A percentile compares a stretch with the other conserved stretches of the same genome.
phyloP scores from a whole-genome alignment of 92 coral and sea anemone species.

The Porites divaricata region DNA sequence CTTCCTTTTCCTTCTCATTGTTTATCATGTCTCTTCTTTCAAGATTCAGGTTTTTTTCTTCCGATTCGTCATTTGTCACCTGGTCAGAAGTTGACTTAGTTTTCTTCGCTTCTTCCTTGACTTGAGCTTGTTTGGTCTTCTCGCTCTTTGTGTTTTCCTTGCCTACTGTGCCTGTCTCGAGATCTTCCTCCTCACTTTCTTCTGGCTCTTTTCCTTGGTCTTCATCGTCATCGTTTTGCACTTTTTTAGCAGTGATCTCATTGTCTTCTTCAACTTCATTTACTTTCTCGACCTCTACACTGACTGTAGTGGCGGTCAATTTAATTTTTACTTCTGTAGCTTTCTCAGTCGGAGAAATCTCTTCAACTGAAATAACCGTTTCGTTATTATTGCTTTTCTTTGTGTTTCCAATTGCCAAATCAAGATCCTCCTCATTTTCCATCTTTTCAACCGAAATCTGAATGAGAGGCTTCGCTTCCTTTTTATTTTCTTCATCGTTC shows the following conservation, averaged over 20 bases:
- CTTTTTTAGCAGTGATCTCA: background rate
- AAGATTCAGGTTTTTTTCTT: background rate
- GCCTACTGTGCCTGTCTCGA: background rate
- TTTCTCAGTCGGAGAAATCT: background rate
- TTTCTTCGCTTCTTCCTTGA: background rate
- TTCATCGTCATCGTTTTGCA: background rate
- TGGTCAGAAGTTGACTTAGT: background rate
- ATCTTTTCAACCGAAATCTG: too few relatives aligned
- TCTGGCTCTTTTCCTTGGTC: background rate
- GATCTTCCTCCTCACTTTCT: slow-evolving; percentile 17
- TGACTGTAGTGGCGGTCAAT: background rate
- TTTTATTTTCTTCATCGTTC: too few relatives aligned
- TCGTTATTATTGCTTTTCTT: background rate
- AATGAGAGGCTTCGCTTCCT: too few relatives aligned
- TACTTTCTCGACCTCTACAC: slow-evolving; percentile 1
- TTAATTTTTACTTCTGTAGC: background rate
- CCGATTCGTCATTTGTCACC: background rate
- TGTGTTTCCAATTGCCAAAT: too few relatives aligned
- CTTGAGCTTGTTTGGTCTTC: background rate
- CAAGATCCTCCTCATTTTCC: too few relatives aligned
- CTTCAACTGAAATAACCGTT: background rate
- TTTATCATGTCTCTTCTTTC: background rate
- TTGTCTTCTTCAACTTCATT: background rate
- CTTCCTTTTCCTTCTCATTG: background rate
- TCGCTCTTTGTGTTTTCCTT: background rate